phyloP scores from a whole-genome alignment of 1,140 invertebrate species.

The Goniozus legneri region DNA sequence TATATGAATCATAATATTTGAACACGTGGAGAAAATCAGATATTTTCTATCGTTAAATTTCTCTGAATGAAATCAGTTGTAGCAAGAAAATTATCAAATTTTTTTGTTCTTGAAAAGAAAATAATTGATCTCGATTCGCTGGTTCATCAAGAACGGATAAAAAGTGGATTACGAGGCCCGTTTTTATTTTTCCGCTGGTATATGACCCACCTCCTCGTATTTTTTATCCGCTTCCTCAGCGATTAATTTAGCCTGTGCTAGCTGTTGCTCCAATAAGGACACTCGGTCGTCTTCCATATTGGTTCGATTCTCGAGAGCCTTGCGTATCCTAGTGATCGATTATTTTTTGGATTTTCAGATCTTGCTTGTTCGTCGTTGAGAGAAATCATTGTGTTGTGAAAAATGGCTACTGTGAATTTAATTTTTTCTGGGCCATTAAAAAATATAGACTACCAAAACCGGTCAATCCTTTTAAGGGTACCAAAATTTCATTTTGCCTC shows the following conservation, averaged over 20 bases:
- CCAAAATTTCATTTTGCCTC: no score
- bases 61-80: neutral
- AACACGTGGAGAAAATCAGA: constrained; percentile 1
- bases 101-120: no score
- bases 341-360: constrained; percentile 30
- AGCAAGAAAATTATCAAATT: neutral
- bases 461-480: no score
- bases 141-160: constrained; percentile 1
- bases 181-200: constrained; percentile 22
- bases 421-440: no score
- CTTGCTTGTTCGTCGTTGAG: constrained; percentile 29
- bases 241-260: constrained; percentile 94
- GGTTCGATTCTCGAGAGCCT: constrained; percentile 96
- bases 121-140: no score
- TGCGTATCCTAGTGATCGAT: constrained; percentile 82
- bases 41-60: no score
- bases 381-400: constrained; percentile 21
- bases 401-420: no score
- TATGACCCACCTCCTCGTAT: constrained; percentile 90
- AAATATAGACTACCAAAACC: no score
- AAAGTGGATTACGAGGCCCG: neutral
- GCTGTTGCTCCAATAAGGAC: constrained; percentile 87
- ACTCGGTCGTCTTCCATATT: constrained; percentile 99
- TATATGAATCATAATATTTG: no score
- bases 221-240: constrained; percentile 99